phyloP scores from a whole-genome alignment of 1,140 invertebrate genomes.

The Laodelphax striatellus region DNA sequence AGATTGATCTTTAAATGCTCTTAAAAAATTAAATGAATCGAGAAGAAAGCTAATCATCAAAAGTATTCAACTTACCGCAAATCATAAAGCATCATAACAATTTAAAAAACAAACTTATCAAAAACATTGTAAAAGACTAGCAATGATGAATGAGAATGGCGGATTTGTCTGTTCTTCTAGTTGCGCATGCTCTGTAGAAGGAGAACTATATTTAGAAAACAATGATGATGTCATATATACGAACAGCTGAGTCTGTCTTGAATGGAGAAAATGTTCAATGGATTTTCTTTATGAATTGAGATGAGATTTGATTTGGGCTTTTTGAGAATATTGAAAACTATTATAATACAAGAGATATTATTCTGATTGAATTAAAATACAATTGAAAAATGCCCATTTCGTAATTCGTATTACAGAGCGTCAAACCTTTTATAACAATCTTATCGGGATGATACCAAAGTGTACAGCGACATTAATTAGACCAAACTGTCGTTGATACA shows the following conservation, averaged over 20 bases:
- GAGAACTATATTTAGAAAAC: conserved; percentile 13
- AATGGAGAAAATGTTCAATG: no score
- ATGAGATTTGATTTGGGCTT: no score
- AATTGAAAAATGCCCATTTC: no score
- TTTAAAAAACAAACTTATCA: not conserved
- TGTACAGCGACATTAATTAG: no score
- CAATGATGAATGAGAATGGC: conserved; percentile 15
- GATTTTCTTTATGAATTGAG: no score
- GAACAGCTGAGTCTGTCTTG: not conserved
- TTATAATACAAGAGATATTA: no score
- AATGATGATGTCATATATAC: conserved; percentile 9
- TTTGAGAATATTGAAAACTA: no score
- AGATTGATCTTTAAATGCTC: not conserved
- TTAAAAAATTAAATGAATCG: not conserved
- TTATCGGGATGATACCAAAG: no score
- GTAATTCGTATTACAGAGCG: no score
- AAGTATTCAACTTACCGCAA: not conserved
- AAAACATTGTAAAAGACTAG: conserved; percentile 5
- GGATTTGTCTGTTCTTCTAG: conserved; percentile 3
- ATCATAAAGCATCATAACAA: not conserved
- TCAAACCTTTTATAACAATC: no score
- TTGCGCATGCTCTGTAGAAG: conserved; percentile 11
- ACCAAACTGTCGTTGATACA: no score
- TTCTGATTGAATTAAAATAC: no score
- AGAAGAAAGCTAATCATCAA: not conserved